Conservation (phyloP, 2,797 vertebrate genomes). For the Spinus olivaceus region DNA sequence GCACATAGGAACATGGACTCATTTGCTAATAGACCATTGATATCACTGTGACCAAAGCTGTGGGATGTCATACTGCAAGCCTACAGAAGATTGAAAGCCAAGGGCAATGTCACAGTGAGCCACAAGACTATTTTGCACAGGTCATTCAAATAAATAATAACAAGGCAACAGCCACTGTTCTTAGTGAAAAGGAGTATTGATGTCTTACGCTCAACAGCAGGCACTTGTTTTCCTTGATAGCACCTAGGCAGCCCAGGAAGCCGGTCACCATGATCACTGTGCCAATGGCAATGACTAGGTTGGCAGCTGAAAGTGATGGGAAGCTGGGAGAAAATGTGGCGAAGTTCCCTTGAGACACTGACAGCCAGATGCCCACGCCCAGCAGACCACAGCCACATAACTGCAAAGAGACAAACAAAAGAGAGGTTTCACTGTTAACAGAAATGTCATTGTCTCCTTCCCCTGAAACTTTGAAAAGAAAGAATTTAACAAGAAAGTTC, state of each 20-base stretch:
- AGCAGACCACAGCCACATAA: constrained; percentile 96
- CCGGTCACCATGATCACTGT: constrained; percentile 97
- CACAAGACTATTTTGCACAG: neutral
- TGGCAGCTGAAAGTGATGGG: constrained; percentile 94
- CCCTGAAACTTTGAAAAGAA: neutral
- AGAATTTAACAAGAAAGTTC: neutral
- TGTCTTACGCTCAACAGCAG: constrained; percentile 95
- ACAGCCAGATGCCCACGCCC: constrained; percentile 98
- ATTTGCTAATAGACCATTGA: neutral
- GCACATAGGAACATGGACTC: neutral
- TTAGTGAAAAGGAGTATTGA: neutral
- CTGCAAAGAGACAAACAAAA: constrained; percentile 75
- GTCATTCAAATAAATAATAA: neutral
- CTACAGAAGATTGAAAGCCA: neutral
- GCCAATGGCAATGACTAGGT: constrained; percentile 92
- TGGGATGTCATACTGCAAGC: neutral
- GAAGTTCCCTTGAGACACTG: constrained; percentile 97
- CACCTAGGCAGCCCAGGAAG: constrained; percentile 96
- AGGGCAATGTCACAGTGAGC: neutral
- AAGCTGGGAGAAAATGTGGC: constrained; percentile 99
- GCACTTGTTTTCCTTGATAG: constrained; percentile 99
- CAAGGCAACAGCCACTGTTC: neutral
- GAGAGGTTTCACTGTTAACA: neutral
- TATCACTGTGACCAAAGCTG: neutral
- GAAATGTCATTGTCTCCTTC: neutral